Evolutionary conservation across 92 coral and sea anemone genomes (phyloP), one percentile per base, ranked within the genome.

Genomic region (Epizoanthus rinbou): DNA sequence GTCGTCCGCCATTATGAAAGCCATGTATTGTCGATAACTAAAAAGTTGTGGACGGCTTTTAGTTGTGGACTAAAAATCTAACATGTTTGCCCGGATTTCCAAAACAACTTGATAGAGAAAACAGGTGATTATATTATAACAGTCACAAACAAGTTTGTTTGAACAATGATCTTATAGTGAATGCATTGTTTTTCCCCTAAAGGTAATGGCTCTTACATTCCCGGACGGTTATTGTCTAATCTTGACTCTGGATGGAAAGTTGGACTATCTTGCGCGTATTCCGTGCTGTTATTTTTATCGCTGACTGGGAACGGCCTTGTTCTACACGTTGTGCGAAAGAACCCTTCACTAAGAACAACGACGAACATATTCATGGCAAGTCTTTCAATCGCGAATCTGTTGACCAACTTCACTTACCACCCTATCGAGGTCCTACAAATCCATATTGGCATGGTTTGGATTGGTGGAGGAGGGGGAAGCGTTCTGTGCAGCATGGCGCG

Each of bases 401-500:
- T 78, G 64, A 60, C 82, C 3, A 78, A 78, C 52, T 5, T 78
- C 57, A 31, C 28, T 14, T 62, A 28, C 17, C 57, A 37, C n/a
- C 69, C 71, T 13, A 69, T 78, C 15, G 71, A 41, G 16, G 8
- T 78, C 15, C 58, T 78, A 23, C 82, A 62, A 18, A 37, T 78
- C 24, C 50, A 78, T 62, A 43, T 78, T 3, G 71, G 82, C n/a
- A 65, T 60, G 37, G 70, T 13, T 39, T 78, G 82, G 70, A 28
- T 78, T 14, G n/a, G 50, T 23, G 82, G 82, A 35, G 15, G 18
- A 62, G 41, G 41, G 1, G 82, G 82, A 13, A n/a, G 10, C 0
- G 25, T 78, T 15, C 64, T 60, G 19, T 78, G 82, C 9, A 57
- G 39, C 5, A 18, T 78, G 17, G 21, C 56, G 4, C 57, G 54